phyloP scores from a whole-genome alignment of 2,113 vertebrate species.

The Jaculus jaculus region DNA sequence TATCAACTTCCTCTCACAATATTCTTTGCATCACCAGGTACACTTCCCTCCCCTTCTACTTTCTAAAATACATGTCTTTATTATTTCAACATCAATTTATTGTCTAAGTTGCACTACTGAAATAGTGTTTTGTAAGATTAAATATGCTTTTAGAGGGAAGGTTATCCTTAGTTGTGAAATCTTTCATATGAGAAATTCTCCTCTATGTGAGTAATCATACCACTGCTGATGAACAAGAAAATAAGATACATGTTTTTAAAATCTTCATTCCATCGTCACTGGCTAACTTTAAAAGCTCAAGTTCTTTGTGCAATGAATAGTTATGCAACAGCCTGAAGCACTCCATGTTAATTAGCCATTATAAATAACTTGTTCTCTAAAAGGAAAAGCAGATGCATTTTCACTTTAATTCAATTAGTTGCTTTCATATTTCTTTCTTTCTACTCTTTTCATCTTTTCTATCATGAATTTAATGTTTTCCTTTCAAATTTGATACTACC shows the following conservation, averaged over 20 bases:
- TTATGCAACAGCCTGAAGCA: slow-evolving; percentile 1
- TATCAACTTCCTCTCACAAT: background rate
- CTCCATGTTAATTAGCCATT: slow-evolving; percentile 53
- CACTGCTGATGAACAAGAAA: slow-evolving; percentile 14
- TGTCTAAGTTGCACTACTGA: background rate
- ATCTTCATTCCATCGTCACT: background rate
- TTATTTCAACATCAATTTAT: background rate
- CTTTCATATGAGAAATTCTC: background rate
- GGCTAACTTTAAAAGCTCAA: slow-evolving; percentile 29
- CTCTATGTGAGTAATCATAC: background rate
- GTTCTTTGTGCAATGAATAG: slow-evolving; percentile 41
- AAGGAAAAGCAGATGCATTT: slow-evolving; percentile 44
- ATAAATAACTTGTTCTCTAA: slow-evolving; percentile 36
- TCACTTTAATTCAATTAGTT: slow-evolving; percentile 33
- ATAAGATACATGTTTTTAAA: background rate
- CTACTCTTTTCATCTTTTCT: background rate
- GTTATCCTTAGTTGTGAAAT: background rate
- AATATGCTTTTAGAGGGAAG: background rate
- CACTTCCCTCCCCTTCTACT: rapidly evolving
- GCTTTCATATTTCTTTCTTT: background rate
- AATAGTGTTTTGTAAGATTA: background rate
- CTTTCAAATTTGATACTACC: background rate
- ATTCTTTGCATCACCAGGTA: background rate
- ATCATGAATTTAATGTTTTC: background rate
- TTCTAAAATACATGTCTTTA: background rate